Evolutionary conservation across 37 sponge, comb jelly and placozoan genomes (phyloP), one percentile per base, ranked within the genome.

Genomic region (Oopsacas minuta): DNA sequence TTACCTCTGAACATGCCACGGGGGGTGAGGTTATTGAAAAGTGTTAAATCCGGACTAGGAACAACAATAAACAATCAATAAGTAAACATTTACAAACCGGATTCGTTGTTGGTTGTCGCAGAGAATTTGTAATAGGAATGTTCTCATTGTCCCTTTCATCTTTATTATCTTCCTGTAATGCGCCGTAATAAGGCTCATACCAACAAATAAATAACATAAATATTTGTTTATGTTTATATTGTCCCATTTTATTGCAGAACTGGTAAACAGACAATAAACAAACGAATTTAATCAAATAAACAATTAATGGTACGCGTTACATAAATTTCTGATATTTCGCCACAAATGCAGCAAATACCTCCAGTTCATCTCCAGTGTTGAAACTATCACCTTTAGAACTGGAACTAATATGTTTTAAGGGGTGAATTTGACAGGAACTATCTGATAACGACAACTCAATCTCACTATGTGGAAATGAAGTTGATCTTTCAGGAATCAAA

Each of bases 371-470:
- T n/a, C n/a, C n/a, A n/a, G n/a, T n/a, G n/a, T n/a, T n/a, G 75
- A 34, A 61, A 61, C 75, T 61, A 61, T 32, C 75, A 61, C 75
- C 75, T 61, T 12, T 5, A 61, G 75, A 61, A 20, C 7, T 61
- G 75, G 75, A 61, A 61, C 75, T 61, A 61, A 17, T 8, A 15
- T 61, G 75, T 12, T 3, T 3, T 12, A 61, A 61, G 30, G 75
- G 75, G 75, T 61, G 75, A 7, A 61, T n/a, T 12, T 61, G 75
- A n/a, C 75, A 61, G 75, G 75, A 61, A 61, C 75, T 34, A 61
- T 61, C 75, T 61, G 75, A 61, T 5, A 61, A 12, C 28, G 30
- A 7, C 30, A 61, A 61, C 5, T 32, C 75, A 3, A 61, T 20
- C 30, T 61, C 75, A 3, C 75, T 34, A 61, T 61, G 32, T n/a